These are phyloP conservation scores for Lethrus apterus DNA, from an alignment of 1,140 invertebrate genomes.

Conservation along the genomic window DNA sequence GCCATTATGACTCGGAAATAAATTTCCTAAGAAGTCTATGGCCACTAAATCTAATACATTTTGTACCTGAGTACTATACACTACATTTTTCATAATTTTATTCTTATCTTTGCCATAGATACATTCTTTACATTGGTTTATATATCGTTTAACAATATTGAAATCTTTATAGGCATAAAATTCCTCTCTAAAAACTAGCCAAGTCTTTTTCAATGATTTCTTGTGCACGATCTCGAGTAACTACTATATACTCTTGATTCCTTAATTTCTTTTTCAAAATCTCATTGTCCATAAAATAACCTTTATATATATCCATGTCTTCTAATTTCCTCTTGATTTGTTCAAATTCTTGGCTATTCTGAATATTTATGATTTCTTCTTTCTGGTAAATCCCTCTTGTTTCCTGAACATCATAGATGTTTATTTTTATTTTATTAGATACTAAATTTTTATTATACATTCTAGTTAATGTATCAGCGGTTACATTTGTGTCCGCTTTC, in stretches of 20 bases:
- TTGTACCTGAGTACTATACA: neutral
- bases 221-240: neutral
- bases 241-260: neutral
- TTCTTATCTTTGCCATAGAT: neutral
- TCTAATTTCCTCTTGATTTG: neutral
- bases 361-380: neutral
- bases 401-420: too few relatives aligned
- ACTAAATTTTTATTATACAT: neutral
- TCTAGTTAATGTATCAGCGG: neutral
- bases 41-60: neutral
- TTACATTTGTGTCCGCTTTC: neutral
- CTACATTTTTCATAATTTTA: neutral
- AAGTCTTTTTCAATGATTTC: neutral
- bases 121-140: neutral
- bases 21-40: slow-evolving; percentile 2
- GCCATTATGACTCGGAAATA: neutral
- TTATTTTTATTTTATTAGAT: too few relatives aligned
- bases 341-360: neutral
- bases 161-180: neutral
- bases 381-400: neutral
- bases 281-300: neutral
- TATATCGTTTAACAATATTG: neutral
- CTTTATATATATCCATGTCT: neutral
- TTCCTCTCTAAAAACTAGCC: neutral
- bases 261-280: slow-evolving; percentile 1